Percentiles rank a stretch among this genome's conserved stretches.
Evolutionary conservation across 2,113 vertebrate species (phyloP).

Genomic region (Laticauda colubrina): DNA sequence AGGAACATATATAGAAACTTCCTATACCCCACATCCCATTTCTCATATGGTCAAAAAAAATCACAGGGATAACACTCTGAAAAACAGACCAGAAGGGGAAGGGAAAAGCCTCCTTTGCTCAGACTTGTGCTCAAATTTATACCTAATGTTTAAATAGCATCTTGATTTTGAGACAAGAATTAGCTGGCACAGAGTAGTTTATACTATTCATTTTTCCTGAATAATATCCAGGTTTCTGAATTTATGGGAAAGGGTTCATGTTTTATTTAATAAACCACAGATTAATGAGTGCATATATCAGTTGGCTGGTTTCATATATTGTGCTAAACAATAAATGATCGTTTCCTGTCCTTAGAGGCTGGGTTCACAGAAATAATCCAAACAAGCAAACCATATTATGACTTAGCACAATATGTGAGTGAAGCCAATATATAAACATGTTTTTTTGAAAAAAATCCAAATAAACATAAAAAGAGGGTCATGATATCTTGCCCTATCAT

Average conservation of each 20-base stretch:
- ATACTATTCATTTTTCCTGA: neutral
- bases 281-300: neutral
- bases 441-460: neutral
- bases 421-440: neutral
- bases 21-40: neutral
- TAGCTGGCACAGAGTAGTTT: neutral
- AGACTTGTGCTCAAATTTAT: neutral
- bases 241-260: neutral
- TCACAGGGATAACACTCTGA: neutral
- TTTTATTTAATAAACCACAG: neutral
- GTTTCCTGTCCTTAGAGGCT: neutral
- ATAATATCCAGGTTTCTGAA: neutral
- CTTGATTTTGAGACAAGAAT: neutral
- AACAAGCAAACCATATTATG: neutral
- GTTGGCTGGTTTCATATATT: neutral
- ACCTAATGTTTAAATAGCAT: neutral
- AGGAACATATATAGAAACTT: neutral
- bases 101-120: neutral
- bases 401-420: neutral
- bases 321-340: neutral
- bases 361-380: neutral
- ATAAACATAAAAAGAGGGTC: neutral
- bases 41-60: neutral
- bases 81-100: neutral
- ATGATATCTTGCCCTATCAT: neutral